Percentiles rank a stretch among this genome's conserved stretches.
These are phyloP conservation scores for Corella eumyota DNA, from an alignment of 23 tunicate species.

Conservation along the genomic window DNA sequence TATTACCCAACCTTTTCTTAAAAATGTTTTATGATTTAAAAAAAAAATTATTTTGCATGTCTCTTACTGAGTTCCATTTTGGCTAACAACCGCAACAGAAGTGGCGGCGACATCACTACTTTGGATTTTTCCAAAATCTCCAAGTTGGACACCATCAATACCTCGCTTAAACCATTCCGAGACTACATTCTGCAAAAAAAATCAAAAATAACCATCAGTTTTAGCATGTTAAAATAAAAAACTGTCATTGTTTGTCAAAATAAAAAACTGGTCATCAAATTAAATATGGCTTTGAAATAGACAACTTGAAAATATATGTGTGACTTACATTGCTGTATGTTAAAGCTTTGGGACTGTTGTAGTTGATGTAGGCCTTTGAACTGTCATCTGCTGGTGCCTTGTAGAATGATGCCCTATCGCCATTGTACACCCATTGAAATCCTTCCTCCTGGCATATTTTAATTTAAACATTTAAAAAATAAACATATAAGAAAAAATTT, in stretches of 20 bases:
- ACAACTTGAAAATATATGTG: too few relatives aligned
- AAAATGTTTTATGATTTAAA: too few relatives aligned
- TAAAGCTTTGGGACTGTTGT: constrained; percentile 5
- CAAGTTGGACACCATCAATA: constrained; percentile 35
- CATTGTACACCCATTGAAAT: constrained; percentile 8
- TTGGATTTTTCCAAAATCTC: constrained; percentile 24
- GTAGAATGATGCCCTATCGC: constrained; percentile 10
- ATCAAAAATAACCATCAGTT: neutral
- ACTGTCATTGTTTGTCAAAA: too few relatives aligned
- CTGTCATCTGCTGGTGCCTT: constrained; percentile 8
- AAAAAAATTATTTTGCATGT: neutral
- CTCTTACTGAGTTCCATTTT: constrained; percentile 1
- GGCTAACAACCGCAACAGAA: neutral
- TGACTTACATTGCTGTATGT: constrained; percentile 11
- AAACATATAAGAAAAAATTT: too few relatives aligned
- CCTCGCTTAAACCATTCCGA: constrained; percentile 23
- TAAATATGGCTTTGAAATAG: too few relatives aligned
- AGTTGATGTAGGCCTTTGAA: constrained; percentile 22
- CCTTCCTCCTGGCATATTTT: neutral
- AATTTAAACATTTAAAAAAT: too few relatives aligned
- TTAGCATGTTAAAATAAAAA: constrained; percentile 1
- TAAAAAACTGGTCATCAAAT: too few relatives aligned
- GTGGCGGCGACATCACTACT: neutral
- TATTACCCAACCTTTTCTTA: too few relatives aligned
- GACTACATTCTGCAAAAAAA: constrained; percentile 24